Conservation (phyloP, 2,797 vertebrate species). For the Hafferia zeledoni region DNA sequence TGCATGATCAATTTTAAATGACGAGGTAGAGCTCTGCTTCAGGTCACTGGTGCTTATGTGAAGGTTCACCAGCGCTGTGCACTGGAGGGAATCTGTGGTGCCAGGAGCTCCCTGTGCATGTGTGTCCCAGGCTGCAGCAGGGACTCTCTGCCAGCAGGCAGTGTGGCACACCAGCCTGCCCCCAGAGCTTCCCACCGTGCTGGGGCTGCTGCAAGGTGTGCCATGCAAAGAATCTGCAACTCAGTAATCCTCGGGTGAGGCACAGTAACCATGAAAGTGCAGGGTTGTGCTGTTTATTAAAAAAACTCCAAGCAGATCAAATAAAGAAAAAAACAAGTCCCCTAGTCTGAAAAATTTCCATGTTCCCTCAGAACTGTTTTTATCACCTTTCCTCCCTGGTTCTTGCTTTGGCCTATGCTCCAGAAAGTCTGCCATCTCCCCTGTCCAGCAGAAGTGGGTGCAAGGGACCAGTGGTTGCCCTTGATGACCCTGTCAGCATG, state of each 20-base stretch:
- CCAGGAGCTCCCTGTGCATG: neutral
- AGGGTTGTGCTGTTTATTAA: neutral
- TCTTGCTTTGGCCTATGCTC: neutral
- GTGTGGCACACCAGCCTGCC: neutral
- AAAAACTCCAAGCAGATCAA: neutral
- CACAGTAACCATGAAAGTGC: neutral
- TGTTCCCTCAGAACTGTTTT: neutral
- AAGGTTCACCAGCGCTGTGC: neutral
- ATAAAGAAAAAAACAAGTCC: too few species aligned
- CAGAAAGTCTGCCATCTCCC: neutral
- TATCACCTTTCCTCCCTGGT: neutral
- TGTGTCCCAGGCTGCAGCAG: neutral
- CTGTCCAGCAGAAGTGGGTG: neutral
- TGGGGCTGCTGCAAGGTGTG: neutral
- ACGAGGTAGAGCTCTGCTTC: neutral
- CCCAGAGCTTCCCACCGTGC: neutral
- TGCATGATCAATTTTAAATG: neutral
- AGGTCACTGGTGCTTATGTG: neutral
- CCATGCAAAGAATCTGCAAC: rapidly evolving
- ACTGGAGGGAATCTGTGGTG: neutral
- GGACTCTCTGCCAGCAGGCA: neutral
- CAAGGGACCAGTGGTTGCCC: neutral
- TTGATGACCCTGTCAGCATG: neutral
- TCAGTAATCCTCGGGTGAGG: neutral
- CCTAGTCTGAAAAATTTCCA: rapidly evolving